phyloP scores from a whole-genome alignment of 2,113 vertebrate genomes.

The Toxostoma redivivum region DNA sequence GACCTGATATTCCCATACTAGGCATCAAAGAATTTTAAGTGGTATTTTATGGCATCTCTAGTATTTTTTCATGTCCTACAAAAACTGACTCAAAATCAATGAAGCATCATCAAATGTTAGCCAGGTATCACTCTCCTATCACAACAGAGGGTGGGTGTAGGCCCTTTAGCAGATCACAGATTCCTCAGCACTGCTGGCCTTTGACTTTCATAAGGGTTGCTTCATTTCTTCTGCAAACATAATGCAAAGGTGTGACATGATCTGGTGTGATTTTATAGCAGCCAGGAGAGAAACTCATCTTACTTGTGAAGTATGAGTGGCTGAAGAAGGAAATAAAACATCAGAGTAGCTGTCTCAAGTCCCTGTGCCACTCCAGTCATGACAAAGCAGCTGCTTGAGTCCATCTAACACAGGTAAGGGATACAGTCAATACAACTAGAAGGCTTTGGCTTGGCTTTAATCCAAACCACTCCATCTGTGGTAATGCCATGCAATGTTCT shows the following conservation, averaged over 20 bases:
- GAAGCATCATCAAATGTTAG: not conserved
- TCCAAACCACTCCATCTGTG: not conserved
- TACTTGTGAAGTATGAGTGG: not conserved
- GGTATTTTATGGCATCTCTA: not conserved
- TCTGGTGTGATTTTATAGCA: not conserved
- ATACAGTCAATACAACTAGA: not conserved
- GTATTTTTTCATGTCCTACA: not conserved
- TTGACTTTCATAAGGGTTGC: not conserved
- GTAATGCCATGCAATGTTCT: not conserved
- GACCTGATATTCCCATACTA: not conserved
- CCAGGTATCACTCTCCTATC: not conserved
- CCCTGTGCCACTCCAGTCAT: not conserved
- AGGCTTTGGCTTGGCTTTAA: not conserved
- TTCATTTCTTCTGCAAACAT: not conserved
- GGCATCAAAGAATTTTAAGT: not conserved
- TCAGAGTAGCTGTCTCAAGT: not conserved
- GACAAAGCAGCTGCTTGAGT: not conserved
- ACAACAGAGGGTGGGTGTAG: not conserved
- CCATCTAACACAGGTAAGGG: not conserved
- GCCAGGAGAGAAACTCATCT: not conserved
- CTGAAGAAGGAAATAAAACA: not conserved
- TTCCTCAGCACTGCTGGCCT: not conserved
- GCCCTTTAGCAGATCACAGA: not conserved
- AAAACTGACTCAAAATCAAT: not conserved
- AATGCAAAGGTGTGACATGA: not conserved